These are phyloP conservation scores for Miltochrista miniata DNA, from an alignment of 2,888 invertebrate genomes.

Conservation along the genomic window DNA sequence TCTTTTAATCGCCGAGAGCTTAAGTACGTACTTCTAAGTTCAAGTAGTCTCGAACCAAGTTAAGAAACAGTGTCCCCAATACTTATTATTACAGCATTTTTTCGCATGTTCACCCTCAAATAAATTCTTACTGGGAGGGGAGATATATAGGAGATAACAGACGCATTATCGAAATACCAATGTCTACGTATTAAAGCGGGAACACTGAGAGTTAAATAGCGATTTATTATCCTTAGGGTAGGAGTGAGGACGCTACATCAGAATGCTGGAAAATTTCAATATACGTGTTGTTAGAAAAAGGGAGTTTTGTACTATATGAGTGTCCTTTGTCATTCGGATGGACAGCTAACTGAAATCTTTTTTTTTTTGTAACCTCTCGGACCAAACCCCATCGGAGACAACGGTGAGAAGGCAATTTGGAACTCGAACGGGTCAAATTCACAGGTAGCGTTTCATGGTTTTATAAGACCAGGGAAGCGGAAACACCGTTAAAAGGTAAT, in stretches of 20 bases:
- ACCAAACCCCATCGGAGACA: too few species aligned
- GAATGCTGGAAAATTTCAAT: conserved; percentile 37
- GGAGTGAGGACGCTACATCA: conserved; percentile 15
- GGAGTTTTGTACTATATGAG: background rate
- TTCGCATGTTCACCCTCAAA: conserved; percentile 72
- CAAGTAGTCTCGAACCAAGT: conserved; percentile 47
- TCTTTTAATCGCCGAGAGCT: conserved; percentile 8
- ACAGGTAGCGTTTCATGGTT: too few species aligned
- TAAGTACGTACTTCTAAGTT: conserved; percentile 24
- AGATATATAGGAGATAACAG: conserved; percentile 76
- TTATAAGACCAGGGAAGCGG: too few species aligned
- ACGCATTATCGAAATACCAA: conserved; percentile 80
- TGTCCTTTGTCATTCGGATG: background rate
- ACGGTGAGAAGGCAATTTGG: too few species aligned
- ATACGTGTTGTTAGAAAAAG: conserved; percentile 3
- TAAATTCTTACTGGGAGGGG: conserved; percentile 68
- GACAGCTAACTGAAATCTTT: too few species aligned
- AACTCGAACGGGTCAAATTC: too few species aligned
- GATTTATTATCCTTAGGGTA: conserved; percentile 67
- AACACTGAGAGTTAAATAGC: conserved; percentile 76
- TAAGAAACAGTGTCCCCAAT: conserved; percentile 57
- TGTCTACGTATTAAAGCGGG: conserved; percentile 76
- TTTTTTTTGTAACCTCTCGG: too few species aligned
- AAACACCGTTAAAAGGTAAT: too few species aligned
- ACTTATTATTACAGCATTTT: conserved; percentile 79